phyloP scores from a whole-genome alignment of 53 echinoderm and acorn worm genomes.

The Crossaster papposus region DNA sequence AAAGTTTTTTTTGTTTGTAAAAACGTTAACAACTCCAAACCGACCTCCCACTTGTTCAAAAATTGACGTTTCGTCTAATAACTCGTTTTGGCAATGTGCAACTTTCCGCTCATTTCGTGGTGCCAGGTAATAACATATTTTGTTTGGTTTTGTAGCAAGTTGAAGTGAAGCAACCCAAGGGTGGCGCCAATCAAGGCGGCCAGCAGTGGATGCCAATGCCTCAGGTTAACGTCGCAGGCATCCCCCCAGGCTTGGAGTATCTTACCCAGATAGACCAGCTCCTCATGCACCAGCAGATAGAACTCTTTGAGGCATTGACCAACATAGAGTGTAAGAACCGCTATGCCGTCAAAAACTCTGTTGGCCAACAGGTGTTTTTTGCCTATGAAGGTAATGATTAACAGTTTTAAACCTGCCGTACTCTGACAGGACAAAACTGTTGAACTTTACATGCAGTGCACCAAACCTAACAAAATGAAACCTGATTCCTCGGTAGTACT shows the following conservation, averaged over 20 bases:
- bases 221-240: constrained; percentile 27
- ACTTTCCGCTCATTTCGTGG: not conserved
- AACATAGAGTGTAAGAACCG: constrained; percentile 81
- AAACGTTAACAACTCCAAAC: no score
- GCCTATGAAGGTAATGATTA: constrained; percentile 69
- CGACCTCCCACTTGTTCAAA: no score
- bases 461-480: no score
- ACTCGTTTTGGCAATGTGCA: no score
- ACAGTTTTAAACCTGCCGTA: not conserved
- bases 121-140: no score
- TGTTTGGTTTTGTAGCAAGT: not conserved
- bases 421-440: not conserved
- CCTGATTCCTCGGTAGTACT: no score
- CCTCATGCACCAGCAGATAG: constrained; percentile 78
- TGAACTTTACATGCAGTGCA: no score
- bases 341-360: constrained; percentile 77
- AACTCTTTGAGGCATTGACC: constrained; percentile 77
- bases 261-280: constrained; percentile 78
- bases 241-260: constrained; percentile 78
- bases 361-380: constrained; percentile 86
- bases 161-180: constrained; percentile 19
- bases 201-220: constrained; percentile 74
- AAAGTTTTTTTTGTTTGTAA: no score
- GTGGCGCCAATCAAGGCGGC: not conserved
- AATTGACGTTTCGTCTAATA: no score